Base-by-base conservation (phyloP, 2,888 invertebrate species). In the Conus canariensis region DNA sequence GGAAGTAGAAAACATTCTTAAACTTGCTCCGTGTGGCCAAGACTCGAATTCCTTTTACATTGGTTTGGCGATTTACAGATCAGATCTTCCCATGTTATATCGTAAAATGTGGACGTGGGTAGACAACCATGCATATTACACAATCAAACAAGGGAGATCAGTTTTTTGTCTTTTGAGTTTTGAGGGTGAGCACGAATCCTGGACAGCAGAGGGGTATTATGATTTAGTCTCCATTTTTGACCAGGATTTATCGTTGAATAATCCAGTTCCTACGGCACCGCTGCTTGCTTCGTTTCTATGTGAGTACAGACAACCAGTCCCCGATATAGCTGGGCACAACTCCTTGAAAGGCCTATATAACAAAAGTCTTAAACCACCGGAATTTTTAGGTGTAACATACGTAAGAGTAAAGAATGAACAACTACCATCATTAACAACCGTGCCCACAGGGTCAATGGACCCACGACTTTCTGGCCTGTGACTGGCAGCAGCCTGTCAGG, bases 401-500 rank as follows among this genome's bases (percentile, higher is more conserved):
- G 16, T 14, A 64, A 64, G 64, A 10, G 16, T 64, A 16, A 64
- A 16, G 16, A 16, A 7, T 16, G 16, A 64, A 10, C 64, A 64
- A 64, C 16, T 16, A 64, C 16, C 16, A 7, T 64, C 64, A 16
- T 7, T 64, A 16, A 16, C 64, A 64, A 64, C 16, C 6, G 64
- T 86, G 86, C 7, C 86, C 86, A 16, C 30, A 9, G 4, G 86
- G 86, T 30, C 14, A 86, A 0, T 16, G 19, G 5, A 67, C 67
- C 30, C 86, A 60, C 86, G 16, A 64, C 19, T 86, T 64, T 19
- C 86, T 86, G 16, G 67, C 30, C 4, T 86, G 86, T 30, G 64
- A 86, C 67, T 60, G 59, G 59, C 64, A 19, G 86, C 86, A 0
- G 86, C 86, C n/a, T 86, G 86, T 67, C 86, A 86, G 10, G 60